Evolutionary conservation across 2,113 vertebrate genomes (phyloP).

Genomic region (Cranoglanis bouderius): DNA sequence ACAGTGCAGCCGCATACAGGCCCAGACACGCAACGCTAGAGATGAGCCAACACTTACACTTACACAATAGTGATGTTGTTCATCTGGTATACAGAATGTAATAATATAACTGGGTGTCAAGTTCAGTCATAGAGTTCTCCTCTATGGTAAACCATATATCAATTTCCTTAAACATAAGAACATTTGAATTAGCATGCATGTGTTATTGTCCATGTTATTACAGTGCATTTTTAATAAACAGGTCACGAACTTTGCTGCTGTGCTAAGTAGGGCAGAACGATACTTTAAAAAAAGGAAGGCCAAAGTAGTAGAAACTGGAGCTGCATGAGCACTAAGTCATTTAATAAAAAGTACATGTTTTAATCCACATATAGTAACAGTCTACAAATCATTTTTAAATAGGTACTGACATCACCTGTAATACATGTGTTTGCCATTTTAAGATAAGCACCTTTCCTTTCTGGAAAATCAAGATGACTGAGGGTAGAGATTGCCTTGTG

Average conservation of each 20-base stretch:
- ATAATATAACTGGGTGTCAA: neutral
- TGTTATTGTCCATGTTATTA: neutral
- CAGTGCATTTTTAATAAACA: neutral
- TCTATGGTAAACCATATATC: neutral
- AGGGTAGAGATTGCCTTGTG: neutral
- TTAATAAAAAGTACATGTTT: neutral
- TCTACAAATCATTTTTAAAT: neutral
- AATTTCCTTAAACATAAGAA: neutral
- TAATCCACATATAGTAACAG: conserved; percentile 12
- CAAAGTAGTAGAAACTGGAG: neutral
- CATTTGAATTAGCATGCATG: neutral
- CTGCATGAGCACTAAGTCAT: neutral
- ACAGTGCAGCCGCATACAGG: conserved; percentile 32
- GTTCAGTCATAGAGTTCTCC: neutral
- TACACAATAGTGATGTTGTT: conserved; percentile 15
- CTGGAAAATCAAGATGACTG: neutral
- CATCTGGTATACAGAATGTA: neutral
- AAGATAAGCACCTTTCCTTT: neutral
- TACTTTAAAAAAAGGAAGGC: neutral
- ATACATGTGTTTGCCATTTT: neutral
- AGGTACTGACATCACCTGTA: neutral
- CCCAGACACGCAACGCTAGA: conserved; percentile 26
- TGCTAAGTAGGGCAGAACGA: neutral
- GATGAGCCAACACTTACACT: conserved; percentile 33
- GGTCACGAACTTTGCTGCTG: neutral